Evolutionary conservation across 1,140 invertebrate genomes (phyloP).

Genomic region (Sweltsa coloradensis): DNA sequence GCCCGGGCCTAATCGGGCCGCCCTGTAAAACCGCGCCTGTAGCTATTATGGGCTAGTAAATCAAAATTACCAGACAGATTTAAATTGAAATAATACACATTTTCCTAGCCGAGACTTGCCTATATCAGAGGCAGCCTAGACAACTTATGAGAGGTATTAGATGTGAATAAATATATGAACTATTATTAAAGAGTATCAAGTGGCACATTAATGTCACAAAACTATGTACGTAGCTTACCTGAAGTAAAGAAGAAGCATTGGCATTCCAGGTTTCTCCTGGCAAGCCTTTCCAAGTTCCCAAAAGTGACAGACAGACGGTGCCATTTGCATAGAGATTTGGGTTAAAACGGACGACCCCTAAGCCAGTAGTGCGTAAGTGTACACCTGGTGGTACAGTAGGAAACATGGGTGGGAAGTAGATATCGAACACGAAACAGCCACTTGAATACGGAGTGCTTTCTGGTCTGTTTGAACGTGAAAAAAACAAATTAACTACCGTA

Average conservation of each 20-base stretch:
- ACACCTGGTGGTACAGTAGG: conserved; percentile 30
- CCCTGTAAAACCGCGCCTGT: too few species aligned
- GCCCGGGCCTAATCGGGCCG: too few species aligned
- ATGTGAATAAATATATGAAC: too few species aligned
- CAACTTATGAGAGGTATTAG: too few species aligned
- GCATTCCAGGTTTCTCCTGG: conserved; percentile 55
- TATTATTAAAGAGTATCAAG: too few species aligned
- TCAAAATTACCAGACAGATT: too few species aligned
- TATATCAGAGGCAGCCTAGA: too few species aligned
- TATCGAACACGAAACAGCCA: conserved; percentile 33
- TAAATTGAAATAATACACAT: too few species aligned
- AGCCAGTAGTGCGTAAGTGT: conserved; percentile 45
- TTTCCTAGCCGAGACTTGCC: too few species aligned
- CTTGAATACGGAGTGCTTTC: conserved; percentile 30
- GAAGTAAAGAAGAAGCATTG: conserved; percentile 42
- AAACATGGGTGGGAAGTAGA: conserved; percentile 31
- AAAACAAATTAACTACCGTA: conserved; percentile 14
- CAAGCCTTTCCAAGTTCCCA: conserved; percentile 54
- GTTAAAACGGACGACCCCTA: conserved; percentile 45
- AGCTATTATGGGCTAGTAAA: too few species aligned
- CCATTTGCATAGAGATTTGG: conserved; percentile 51
- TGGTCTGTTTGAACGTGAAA: conserved; percentile 40
- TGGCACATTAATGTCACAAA: too few species aligned
- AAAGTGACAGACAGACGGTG: conserved; percentile 45
- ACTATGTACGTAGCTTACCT: too few species aligned